Evolutionary conservation across 2,113 vertebrate species (phyloP).

Genomic region (Cephalopterus ornatus): DNA sequence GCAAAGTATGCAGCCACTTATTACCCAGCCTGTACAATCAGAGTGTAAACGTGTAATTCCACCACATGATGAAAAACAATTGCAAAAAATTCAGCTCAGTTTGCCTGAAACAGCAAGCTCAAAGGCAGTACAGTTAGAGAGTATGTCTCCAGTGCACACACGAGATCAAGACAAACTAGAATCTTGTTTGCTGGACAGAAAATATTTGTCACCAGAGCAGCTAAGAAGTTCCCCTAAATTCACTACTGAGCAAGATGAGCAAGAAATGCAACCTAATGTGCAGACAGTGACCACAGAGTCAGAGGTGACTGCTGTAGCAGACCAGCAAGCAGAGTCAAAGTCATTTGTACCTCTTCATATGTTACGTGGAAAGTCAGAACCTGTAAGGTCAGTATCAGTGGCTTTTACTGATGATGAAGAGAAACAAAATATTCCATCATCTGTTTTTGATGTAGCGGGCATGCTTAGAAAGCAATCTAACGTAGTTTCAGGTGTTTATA

Average conservation of each 20-base stretch:
- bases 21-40: neutral
- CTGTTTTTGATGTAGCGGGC: neutral
- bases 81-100: neutral
- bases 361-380: neutral
- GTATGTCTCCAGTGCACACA: neutral
- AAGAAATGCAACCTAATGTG: neutral
- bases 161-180: neutral
- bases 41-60: neutral
- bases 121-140: neutral
- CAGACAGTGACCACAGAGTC: neutral
- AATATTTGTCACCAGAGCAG: conserved; percentile 17
- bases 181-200: neutral
- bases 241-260: neutral
- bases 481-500: neutral
- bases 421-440: conserved; percentile 10
- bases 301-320: neutral
- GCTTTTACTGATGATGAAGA: neutral
- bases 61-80: neutral
- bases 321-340: neutral
- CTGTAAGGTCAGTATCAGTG: neutral
- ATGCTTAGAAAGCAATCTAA: neutral
- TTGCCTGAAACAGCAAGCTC: neutral
- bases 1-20: neutral
- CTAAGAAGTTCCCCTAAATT: neutral
- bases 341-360: neutral